Conservation (phyloP, 1,140 invertebrate genomes). For the Ceratosolen fusciceps region DNA sequence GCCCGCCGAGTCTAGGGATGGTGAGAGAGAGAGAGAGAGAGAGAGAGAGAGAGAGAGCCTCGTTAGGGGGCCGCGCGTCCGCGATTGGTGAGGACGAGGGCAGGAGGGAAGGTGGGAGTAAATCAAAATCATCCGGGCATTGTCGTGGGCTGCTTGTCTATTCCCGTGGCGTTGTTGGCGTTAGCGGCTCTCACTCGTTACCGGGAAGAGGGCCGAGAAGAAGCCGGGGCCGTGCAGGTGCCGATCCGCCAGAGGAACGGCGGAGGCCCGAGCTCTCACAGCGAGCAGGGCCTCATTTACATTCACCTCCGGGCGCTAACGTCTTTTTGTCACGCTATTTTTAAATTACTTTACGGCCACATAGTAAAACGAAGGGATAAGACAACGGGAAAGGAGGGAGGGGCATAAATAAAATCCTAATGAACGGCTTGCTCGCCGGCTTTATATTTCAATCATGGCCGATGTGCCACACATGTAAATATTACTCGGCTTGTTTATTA, state of each 20-base stretch:
- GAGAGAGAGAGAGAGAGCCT: background rate
- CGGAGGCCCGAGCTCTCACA: background rate
- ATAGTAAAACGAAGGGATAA: background rate
- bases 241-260: background rate
- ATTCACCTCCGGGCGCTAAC: constrained; percentile 6
- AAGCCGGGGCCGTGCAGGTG: background rate
- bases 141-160: background rate
- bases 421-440: background rate
- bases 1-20: too few relatives aligned
- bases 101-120: background rate
- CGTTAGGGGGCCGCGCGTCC: too few relatives aligned
- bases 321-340: constrained; percentile 7
- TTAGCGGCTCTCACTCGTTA: background rate
- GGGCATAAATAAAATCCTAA: background rate
- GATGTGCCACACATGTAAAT: too few relatives aligned
- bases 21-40: background rate
- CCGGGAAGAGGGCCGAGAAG: constrained; percentile 15
- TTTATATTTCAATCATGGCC: background rate
- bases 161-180: background rate
- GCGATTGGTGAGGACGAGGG: background rate
- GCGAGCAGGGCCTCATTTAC: constrained; percentile 13
- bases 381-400: too few relatives aligned
- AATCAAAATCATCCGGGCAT: background rate
- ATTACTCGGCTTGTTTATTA: too few relatives aligned
- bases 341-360: constrained; percentile 12